A percentile compares a stretch with the other conserved stretches of the same genome.
These are phyloP conservation scores for Strigamia maritima DNA, from an alignment of 2,888 invertebrate species.

Conservation along the genomic window DNA sequence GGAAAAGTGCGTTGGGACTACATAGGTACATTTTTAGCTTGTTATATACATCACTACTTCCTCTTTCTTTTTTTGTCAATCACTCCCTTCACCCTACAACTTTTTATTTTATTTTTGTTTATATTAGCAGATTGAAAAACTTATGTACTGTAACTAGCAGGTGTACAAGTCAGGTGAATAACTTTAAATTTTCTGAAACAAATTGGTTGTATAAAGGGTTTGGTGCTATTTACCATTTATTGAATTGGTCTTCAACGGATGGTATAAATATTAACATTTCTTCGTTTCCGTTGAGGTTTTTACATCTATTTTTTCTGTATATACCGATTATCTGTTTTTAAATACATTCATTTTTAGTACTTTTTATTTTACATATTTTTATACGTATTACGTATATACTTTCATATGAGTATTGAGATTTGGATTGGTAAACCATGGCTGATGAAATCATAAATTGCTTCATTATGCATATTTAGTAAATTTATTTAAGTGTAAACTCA, in stretches of 20 bases:
- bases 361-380: background rate
- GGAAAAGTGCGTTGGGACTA: slow-evolving; percentile 1
- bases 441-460: background rate
- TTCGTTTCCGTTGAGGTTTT: background rate
- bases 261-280: background rate
- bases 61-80: background rate
- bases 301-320: background rate
- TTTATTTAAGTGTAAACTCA: background rate
- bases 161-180: slow-evolving; percentile 3
- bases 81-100: too few species aligned
- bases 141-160: background rate
- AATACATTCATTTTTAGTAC: background rate
- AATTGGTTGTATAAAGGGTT: background rate
- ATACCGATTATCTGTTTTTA: background rate
- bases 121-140: background rate
- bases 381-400: background rate
- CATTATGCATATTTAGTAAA: background rate
- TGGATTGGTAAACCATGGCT: background rate
- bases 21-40: background rate
- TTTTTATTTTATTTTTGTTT: background rate
- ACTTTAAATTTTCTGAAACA: background rate
- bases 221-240: background rate
- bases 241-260: background rate
- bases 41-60: background rate
- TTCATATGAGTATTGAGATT: background rate